Evolutionary conservation across 2,888 invertebrate species (phyloP), one percentile per base, ranked within the genome.

Genomic region (Nineta flava): DNA sequence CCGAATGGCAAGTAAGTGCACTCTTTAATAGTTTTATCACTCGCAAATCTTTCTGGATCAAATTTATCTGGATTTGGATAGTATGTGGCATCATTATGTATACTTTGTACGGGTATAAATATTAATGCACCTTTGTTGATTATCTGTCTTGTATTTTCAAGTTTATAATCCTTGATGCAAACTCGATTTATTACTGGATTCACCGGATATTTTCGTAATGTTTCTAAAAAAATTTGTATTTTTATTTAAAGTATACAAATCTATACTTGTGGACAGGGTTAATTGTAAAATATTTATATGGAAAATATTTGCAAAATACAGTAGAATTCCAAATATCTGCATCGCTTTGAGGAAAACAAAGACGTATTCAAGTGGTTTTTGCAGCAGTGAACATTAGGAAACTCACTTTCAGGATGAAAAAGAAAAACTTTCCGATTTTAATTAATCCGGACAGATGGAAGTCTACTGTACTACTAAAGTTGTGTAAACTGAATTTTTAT

Each of bases 31-130:
- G 55, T 56, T 13, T 53, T 51, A 41, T 55, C 55, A 15, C 47
- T 41, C 7, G 54, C 50, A 51, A 60, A 60, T 50, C 60, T 51
- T 13, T 60, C 57, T 5, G 60, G 60, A 48, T 59, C 58, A 50
- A 60, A 61, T 26, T 54, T 56, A 10, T 58, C 55, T 1, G 64
- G 63, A 42, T 64, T 55, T 2, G 61, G 60, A 50, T 59, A 65
- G 50, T 61, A 57, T 26, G 57, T 50, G 5, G 59, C 57, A 50
- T 63, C 62, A 19, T 57, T 57, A 48, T 65, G 64, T 19, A 64
- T 54, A 13, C 58, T 55, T 46, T 51, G 53, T 16, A 57, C 51
- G 5, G 61, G 58, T 16, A 63, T 58, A 1, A 54, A 26, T 2
- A 61, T 50, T n/a, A 50, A 46, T 15, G 26, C 35, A 7, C 49